Evolutionary conservation across 1,140 invertebrate genomes (phyloP).

Genomic region (Drosophila parabipectinata): DNA sequence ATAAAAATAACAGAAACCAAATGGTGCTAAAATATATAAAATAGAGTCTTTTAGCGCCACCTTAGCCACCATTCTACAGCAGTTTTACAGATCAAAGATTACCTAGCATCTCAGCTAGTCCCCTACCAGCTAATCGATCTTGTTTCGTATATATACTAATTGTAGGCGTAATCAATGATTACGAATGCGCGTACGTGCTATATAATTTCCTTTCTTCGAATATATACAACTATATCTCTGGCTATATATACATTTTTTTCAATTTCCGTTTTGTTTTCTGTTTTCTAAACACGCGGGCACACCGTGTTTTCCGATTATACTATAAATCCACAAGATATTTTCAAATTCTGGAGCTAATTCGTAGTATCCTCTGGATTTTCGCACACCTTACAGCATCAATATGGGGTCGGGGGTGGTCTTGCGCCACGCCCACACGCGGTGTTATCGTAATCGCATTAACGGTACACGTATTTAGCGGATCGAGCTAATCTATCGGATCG

Average conservation of each 20-base stretch:
- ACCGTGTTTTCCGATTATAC: conserved; percentile 48
- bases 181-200: conserved; percentile 42
- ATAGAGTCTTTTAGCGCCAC: not conserved
- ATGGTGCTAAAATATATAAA: conserved; percentile 1
- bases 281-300: conserved; percentile 74
- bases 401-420: conserved; percentile 14
- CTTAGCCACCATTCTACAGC: not conserved
- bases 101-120: conserved; percentile 13
- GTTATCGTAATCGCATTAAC: conserved; percentile 37
- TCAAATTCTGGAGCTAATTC: not conserved
- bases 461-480: conserved; percentile 12
- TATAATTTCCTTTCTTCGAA: conserved; percentile 37
- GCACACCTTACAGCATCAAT: conserved; percentile 30
- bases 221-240: conserved; percentile 38
- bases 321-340: conserved; percentile 8
- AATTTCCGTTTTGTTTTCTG: conserved; percentile 69
- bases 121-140: conserved; percentile 25
- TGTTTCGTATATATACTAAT: conserved; percentile 31
- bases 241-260: conserved; percentile 24
- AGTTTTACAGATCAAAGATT: conserved; percentile 10
- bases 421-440: conserved; percentile 16
- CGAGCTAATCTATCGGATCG: conserved; percentile 6
- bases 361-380: conserved; percentile 3
- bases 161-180: conserved; percentile 68
- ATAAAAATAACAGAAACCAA: not conserved